Conservation (phyloP, 2,113 vertebrate species). For the Gnathonemus echidnorhynchus region DNA sequence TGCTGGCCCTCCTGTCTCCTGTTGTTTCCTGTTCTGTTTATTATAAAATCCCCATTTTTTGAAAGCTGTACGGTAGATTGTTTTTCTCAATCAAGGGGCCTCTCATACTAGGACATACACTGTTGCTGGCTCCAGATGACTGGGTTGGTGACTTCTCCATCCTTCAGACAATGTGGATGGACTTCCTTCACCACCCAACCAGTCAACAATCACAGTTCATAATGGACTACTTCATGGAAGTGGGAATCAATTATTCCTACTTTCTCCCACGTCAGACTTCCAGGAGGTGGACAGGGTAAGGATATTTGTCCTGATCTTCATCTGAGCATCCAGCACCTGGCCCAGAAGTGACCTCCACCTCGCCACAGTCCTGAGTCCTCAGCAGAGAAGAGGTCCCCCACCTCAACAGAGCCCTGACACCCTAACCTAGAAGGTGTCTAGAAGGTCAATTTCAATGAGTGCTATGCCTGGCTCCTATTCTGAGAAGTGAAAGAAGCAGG, state of each 20-base stretch:
- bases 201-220: background rate
- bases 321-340: no score
- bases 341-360: background rate
- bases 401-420: no score
- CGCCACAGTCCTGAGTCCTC: no score
- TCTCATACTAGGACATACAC: background rate
- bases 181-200: background rate
- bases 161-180: background rate
- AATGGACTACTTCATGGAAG: background rate
- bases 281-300: background rate
- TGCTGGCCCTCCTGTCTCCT: background rate
- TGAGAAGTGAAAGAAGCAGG: no score
- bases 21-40: background rate
- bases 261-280: background rate
- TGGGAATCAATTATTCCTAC: background rate
- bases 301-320: background rate
- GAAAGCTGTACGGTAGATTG: background rate
- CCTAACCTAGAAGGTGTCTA: no score
- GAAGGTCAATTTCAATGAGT: no score
- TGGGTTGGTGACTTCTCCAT: background rate
- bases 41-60: background rate
- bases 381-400: no score
- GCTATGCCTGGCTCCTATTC: no score
- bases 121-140: background rate
- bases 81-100: background rate